Evolutionary conservation across 2,113 vertebrate genomes (phyloP), one percentile per base, ranked within the genome.

Genomic region (Arothron firmamentum): DNA sequence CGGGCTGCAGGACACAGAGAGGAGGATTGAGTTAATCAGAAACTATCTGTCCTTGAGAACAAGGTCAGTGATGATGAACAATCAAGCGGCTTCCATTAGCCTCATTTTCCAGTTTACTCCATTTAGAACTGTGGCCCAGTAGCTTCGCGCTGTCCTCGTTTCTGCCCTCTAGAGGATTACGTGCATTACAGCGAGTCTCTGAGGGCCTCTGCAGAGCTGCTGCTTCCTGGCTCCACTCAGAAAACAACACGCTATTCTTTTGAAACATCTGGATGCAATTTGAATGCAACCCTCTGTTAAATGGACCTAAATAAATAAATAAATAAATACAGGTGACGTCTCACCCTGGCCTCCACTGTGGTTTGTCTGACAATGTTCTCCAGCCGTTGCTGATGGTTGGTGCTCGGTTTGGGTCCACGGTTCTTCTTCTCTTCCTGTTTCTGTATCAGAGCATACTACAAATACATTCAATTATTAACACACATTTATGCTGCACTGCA

Each of bases 331-430:
- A 38, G 11, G 34, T 12, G 34, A 1, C 3, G 19, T 6, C 82
- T 80, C 75, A 98, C 96, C 94, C 92, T 92, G 63, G 85, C 92
- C 75, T 94, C 90, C 80, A 91, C 77, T 0, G 48, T 80, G 0
- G 88, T 87, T 61, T 91, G 88, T 62, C 83, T 91, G 67, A 95
- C 67, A 0, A 94, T 92, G 81, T 85, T 91, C 77, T 94, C 92
- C 84, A 96, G 88, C 31, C 89, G 89, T 86, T 94, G 95, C 51
- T 91, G 89, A 1, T 95, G 94, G 87, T 85, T 93, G 56, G 52
- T 83, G 16, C 41, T 23, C 0, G 48, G 17, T 15, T 67, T 82
- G 4, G 85, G 83, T 0, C 20, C 71, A 5, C n/a, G 13, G 10
- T 16, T 65, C 62, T 80, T 81, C 49, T 84, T 85, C 34, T 52